Percentiles rank a stretch among this genome's conserved stretches.
phyloP scores from a whole-genome alignment of 2,888 invertebrate species.

The Operophtera brumata region DNA sequence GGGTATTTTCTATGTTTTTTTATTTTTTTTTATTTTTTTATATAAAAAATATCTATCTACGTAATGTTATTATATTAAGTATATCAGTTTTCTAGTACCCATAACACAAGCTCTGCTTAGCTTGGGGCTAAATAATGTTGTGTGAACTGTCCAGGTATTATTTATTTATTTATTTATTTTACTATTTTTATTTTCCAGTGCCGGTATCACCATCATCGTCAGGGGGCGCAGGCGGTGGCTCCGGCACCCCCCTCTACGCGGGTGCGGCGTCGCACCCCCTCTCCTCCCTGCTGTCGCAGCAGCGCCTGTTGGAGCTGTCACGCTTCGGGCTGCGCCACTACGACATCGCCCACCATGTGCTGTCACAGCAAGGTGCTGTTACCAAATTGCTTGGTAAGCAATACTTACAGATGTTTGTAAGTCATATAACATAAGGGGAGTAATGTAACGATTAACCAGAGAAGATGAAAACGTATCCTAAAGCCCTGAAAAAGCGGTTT shows the following conservation, averaged over 20 bases:
- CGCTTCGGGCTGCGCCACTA: slow-evolving; percentile 91
- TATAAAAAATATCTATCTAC: too few relatives aligned
- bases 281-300: slow-evolving; percentile 87
- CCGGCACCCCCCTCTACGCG: slow-evolving; percentile 73
- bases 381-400: slow-evolving; percentile 93
- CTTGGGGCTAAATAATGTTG: too few relatives aligned
- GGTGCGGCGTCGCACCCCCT: slow-evolving; percentile 81
- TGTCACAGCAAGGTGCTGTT: slow-evolving; percentile 94
- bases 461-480: too few relatives aligned
- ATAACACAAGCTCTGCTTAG: too few relatives aligned
- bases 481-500: too few relatives aligned
- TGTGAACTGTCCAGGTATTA: too few relatives aligned
- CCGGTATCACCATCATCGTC: slow-evolving; percentile 80
- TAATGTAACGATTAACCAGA: too few relatives aligned
- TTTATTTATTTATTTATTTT: too few relatives aligned
- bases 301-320: slow-evolving; percentile 89
- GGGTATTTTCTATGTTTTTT: too few relatives aligned
- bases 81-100: too few relatives aligned
- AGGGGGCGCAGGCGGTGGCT: slow-evolving; percentile 67
- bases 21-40: too few relatives aligned
- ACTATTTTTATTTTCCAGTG: slow-evolving; percentile 62
- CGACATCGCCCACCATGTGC: slow-evolving; percentile 94
- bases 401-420: slow-evolving; percentile 12
- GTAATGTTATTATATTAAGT: too few relatives aligned
- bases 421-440: not conserved